Percentiles rank a stretch among this genome's conserved stretches.
These are phyloP conservation scores for Perodicticus potto DNA, from an alignment of 2,797 vertebrate genomes.

Conservation along the genomic window DNA sequence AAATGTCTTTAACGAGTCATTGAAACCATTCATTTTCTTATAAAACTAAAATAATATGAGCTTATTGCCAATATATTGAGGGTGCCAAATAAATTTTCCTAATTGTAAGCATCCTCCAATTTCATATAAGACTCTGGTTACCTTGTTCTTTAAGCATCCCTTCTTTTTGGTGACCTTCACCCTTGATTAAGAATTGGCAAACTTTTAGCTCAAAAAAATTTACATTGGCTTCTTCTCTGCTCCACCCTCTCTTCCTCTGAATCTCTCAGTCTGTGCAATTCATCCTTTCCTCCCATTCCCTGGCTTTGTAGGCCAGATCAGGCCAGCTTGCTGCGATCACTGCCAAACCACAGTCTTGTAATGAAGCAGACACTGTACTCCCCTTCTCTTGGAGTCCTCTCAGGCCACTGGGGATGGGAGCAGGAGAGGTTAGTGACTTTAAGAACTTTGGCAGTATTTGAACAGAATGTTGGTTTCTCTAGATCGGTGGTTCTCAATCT, in stretches of 20 bases:
- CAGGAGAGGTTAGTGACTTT: background rate
- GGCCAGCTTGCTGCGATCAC: conserved; percentile 19
- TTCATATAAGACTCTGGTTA: background rate
- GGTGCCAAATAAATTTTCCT: background rate
- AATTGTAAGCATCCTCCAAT: background rate
- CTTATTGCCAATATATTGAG: background rate
- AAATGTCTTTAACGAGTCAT: conserved; percentile 25
- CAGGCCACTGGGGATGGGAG: conserved; percentile 53
- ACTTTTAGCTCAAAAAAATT: background rate
- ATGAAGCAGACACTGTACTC: conserved; percentile 55
- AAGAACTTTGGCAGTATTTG: background rate
- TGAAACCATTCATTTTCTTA: background rate
- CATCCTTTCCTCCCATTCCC: conserved; percentile 58
- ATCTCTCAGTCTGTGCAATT: conserved; percentile 20
- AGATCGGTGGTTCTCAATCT: too few species aligned
- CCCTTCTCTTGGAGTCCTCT: conserved; percentile 28
- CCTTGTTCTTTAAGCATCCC: background rate
- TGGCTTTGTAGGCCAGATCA: conserved; percentile 51
- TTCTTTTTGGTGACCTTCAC: conserved; percentile 11
- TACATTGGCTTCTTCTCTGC: background rate
- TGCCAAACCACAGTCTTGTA: conserved; percentile 81
- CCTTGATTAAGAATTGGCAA: conserved; percentile 33
- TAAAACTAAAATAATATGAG: too few species aligned
- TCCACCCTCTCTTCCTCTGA: background rate
- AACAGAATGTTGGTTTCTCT: background rate